A percentile compares a stretch with the other conserved stretches of the same genome.
Conservation (phyloP, 2,797 vertebrate species). For the Oreochromis grahami region DNA sequence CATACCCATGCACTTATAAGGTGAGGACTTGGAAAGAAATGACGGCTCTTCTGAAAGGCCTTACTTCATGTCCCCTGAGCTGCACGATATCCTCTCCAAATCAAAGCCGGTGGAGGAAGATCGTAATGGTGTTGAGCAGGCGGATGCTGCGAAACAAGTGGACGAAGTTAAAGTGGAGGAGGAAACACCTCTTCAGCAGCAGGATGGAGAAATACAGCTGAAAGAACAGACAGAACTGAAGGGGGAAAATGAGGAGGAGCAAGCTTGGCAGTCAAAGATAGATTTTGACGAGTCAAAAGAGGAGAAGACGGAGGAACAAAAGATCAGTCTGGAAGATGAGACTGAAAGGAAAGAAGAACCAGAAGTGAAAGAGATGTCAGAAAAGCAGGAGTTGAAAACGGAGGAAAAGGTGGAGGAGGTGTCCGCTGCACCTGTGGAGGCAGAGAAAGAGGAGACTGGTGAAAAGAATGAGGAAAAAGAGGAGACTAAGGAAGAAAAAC, state of each 20-base stretch:
- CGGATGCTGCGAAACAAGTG: neutral
- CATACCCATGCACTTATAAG: slow-evolving; percentile 66
- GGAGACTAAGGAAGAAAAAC: slow-evolving; percentile 50
- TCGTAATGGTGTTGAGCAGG: neutral
- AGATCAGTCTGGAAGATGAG: slow-evolving; percentile 12
- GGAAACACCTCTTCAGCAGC: slow-evolving; percentile 66
- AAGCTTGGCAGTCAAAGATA: slow-evolving; percentile 44
- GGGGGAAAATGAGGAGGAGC: slow-evolving; percentile 60
- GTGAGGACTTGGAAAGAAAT: slow-evolving; percentile 96
- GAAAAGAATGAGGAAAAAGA: slow-evolving; percentile 52
- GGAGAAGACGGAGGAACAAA: slow-evolving; percentile 39
- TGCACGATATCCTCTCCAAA: slow-evolving; percentile 89
- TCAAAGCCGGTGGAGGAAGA: slow-evolving; percentile 35
- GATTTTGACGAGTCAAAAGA: slow-evolving; percentile 32
- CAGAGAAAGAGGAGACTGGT: slow-evolving; percentile 21
- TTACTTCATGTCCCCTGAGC: slow-evolving; percentile 91
- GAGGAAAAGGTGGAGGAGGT: slow-evolving; percentile 34
- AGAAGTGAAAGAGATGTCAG: slow-evolving; percentile 15
- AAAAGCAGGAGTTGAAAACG: slow-evolving; percentile 15
- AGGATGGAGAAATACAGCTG: slow-evolving; percentile 69
- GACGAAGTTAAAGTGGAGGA: slow-evolving; percentile 63
- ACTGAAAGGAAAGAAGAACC: slow-evolving; percentile 29
- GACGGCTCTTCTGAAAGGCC: slow-evolving; percentile 89
- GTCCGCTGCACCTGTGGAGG: neutral
- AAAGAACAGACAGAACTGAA: slow-evolving; percentile 54